Evolutionary conservation across 2,888 invertebrate genomes (phyloP).

Genomic region (Aporophyla nigra): DNA sequence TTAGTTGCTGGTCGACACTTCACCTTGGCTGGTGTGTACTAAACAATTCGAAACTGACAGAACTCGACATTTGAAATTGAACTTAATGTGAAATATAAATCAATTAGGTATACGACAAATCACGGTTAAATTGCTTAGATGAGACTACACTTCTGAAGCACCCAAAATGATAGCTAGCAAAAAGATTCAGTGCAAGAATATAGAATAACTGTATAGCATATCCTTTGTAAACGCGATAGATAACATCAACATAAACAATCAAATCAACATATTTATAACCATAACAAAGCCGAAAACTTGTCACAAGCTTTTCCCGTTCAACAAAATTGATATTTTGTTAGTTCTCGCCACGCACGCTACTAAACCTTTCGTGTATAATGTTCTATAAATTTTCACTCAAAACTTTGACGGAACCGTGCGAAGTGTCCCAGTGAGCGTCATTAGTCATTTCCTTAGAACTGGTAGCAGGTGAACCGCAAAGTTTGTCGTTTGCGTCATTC

Average conservation of each 20-base stretch:
- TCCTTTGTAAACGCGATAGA: not conserved
- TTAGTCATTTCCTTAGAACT: constrained; percentile 70
- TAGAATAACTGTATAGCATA: not conserved
- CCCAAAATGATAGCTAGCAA: not conserved
- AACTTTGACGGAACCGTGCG: constrained; percentile 57
- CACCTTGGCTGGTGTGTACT: not conserved
- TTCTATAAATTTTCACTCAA: constrained; percentile 54
- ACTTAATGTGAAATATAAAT: not conserved
- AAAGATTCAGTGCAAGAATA: not conserved
- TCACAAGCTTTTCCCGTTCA: constrained; percentile 37
- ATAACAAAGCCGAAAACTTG: constrained; percentile 38
- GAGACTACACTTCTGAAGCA: not conserved
- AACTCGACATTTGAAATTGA: not conserved
- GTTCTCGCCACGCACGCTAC: constrained; percentile 40
- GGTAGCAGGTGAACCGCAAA: constrained; percentile 60
- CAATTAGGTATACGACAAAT: not conserved
- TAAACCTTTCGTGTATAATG: constrained; percentile 19
- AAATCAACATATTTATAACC: constrained; percentile 5
- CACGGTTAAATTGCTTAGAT: not conserved
- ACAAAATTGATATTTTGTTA: constrained; percentile 51
- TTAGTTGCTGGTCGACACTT: not conserved
- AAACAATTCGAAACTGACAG: not conserved
- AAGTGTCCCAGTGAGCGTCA: constrained; percentile 67
- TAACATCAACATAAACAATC: not conserved
- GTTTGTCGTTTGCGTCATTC: constrained; percentile 67